These are phyloP conservation scores for Hormiphora californensis DNA, from an alignment of 37 sponge, comb jelly and placozoan genomes.

Conservation along the genomic window DNA sequence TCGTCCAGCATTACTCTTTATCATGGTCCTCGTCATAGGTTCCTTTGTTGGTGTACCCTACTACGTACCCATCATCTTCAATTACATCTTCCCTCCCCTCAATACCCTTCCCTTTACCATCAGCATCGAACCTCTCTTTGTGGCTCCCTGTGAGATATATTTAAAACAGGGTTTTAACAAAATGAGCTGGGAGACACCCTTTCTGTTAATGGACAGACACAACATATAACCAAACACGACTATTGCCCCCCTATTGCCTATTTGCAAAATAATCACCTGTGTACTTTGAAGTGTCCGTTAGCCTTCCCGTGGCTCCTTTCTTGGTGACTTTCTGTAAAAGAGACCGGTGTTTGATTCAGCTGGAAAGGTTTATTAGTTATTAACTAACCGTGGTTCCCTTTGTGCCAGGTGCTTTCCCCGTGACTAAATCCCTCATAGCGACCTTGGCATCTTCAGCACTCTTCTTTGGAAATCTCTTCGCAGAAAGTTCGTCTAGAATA, in stretches of 20 bases:
- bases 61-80: slow-evolving; percentile 45
- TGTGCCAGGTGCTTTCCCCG: slow-evolving; percentile 55
- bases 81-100: slow-evolving; percentile 65
- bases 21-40: slow-evolving; percentile 23
- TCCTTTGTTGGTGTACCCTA: slow-evolving; percentile 12
- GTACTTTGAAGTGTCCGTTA: slow-evolving; percentile 81
- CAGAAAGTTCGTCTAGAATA: slow-evolving; percentile 59
- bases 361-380: neutral
- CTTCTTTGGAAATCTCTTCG: slow-evolving; percentile 69
- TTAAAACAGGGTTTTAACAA: too few species aligned
- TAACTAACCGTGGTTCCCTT: slow-evolving; percentile 64
- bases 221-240: too few species aligned
- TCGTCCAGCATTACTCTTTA: too few species aligned
- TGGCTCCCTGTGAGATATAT: slow-evolving; percentile 66
- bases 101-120: slow-evolving; percentile 77
- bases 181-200: too few species aligned
- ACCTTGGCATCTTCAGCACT: slow-evolving; percentile 19
- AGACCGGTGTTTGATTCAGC: too few species aligned
- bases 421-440: slow-evolving; percentile 51
- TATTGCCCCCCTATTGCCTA: too few species aligned
- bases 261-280: slow-evolving; percentile 55
- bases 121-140: slow-evolving; percentile 75
- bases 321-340: slow-evolving; percentile 41
- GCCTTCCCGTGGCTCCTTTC: slow-evolving; percentile 54
- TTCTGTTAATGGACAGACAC: too few species aligned